Conservation (phyloP, 1,140 invertebrate species). For the Bombus ignitus region DNA sequence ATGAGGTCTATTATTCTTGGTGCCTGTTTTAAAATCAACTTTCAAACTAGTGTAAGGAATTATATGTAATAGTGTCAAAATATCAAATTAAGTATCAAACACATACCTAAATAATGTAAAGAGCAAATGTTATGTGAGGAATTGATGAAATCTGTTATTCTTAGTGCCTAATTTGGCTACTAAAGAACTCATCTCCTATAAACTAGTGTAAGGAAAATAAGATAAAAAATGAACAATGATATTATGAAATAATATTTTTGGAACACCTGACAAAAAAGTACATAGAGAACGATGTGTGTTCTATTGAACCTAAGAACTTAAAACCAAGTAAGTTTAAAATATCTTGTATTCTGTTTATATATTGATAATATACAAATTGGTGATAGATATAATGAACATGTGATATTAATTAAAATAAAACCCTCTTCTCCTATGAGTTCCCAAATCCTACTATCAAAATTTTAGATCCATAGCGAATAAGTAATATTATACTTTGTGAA, state of each 20-base stretch:
- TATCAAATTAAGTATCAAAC: constrained; percentile 35
- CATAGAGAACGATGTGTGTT: constrained; percentile 78
- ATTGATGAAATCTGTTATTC: constrained; percentile 55
- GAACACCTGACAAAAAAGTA: constrained; percentile 63
- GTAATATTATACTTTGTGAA: constrained; percentile 21
- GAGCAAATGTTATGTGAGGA: constrained; percentile 64
- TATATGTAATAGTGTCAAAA: constrained; percentile 37
- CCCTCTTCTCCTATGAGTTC: constrained; percentile 70
- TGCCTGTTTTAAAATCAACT: constrained; percentile 58
- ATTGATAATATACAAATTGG: constrained; percentile 77
- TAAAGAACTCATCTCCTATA: constrained; percentile 47
- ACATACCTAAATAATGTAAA: constrained; percentile 61
- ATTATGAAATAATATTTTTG: constrained; percentile 60
- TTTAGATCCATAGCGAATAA: constrained; percentile 28
- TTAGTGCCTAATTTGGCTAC: constrained; percentile 51
- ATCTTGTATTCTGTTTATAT: constrained; percentile 76
- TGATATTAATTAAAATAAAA: constrained; percentile 77
- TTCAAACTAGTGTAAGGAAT: constrained; percentile 62
- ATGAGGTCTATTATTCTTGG: constrained; percentile 56
- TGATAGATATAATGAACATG: constrained; percentile 73
- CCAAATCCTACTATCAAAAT: constrained; percentile 67
- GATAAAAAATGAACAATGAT: constrained; percentile 40
- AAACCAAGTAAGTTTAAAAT: constrained; percentile 62
- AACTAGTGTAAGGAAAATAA: constrained; percentile 60
- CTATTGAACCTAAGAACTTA: constrained; percentile 57